These are phyloP conservation scores for Dicranocentrus wangi DNA, from an alignment of 2,888 invertebrate species.

Conservation along the genomic window DNA sequence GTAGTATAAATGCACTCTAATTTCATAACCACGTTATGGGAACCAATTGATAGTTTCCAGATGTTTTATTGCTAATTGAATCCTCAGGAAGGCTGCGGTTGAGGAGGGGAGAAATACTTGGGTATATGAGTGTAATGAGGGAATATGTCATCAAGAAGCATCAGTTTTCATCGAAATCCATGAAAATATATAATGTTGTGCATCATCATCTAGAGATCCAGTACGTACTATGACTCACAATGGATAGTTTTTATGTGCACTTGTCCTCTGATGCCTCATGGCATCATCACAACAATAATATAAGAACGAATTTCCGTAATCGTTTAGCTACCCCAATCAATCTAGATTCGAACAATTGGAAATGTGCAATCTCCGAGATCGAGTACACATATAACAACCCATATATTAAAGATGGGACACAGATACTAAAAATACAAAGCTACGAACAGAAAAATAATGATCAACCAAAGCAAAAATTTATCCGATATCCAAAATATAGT, in stretches of 20 bases:
- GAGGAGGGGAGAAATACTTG: too few species aligned
- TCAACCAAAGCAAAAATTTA: not conserved
- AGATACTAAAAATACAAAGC: not conserved
- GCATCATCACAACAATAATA: not conserved
- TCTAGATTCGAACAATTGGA: not conserved
- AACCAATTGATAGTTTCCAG: too few species aligned
- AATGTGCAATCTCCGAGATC: not conserved
- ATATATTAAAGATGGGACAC: not conserved
- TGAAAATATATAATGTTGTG: too few species aligned
- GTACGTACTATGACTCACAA: too few species aligned
- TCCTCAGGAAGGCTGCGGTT: too few species aligned
- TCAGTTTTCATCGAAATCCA: too few species aligned
- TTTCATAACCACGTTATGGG: too few species aligned
- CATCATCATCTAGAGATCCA: not conserved
- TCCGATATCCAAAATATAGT: not conserved
- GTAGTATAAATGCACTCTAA: too few species aligned
- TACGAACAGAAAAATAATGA: not conserved
- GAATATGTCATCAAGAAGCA: too few species aligned
- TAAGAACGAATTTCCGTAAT: not conserved
- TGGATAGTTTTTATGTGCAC: slow-evolving; percentile 15
- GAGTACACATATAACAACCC: not conserved
- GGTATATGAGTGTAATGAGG: too few species aligned
- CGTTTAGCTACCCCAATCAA: not conserved
- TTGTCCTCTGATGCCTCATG: not conserved
- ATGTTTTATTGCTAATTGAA: too few species aligned